A percentile compares a stretch with the other conserved stretches of the same genome.
Conservation (phyloP, 2,888 invertebrate genomes). For the Thelaira solivaga region DNA sequence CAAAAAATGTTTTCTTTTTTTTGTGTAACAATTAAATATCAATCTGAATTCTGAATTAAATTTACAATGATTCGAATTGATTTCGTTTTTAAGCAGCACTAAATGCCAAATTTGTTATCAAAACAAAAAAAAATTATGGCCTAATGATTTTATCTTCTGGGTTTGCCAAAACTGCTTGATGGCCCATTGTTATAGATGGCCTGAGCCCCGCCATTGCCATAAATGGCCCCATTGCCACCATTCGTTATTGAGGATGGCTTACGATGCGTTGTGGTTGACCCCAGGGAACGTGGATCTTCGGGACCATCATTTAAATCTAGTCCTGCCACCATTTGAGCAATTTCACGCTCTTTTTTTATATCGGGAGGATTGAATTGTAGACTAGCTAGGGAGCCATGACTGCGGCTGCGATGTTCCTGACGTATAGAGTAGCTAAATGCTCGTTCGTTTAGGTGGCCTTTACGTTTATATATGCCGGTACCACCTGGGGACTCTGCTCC, state of each 20-base stretch:
- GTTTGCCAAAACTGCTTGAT: slow-evolving; percentile 75
- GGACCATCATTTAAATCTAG: slow-evolving; percentile 87
- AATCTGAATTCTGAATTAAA: slow-evolving; percentile 28
- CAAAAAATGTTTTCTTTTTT: too few relatives aligned
- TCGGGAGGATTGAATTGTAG: slow-evolving; percentile 92
- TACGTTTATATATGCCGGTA: slow-evolving; percentile 92
- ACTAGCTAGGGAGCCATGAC: slow-evolving; percentile 94
- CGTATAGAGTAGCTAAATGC: slow-evolving; percentile 96
- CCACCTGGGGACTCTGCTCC: slow-evolving; percentile 81
- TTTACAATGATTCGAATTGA: slow-evolving; percentile 10
- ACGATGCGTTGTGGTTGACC: slow-evolving; percentile 78
- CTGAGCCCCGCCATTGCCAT: slow-evolving; percentile 54
- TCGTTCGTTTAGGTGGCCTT: slow-evolving; percentile 93
- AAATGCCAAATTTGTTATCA: slow-evolving; percentile 27
- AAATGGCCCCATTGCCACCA: slow-evolving; percentile 66
- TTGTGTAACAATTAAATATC: slow-evolving; percentile 45
- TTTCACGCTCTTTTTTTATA: slow-evolving; percentile 92
- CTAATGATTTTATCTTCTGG: slow-evolving; percentile 72
- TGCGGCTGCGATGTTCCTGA: slow-evolving; percentile 94
- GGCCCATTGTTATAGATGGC: slow-evolving; percentile 69
- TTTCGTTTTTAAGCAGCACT: background rate
- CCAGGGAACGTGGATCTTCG: slow-evolving; percentile 67
- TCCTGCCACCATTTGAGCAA: slow-evolving; percentile 95
- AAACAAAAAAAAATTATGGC: background rate
- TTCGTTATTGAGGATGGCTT: slow-evolving; percentile 70